A percentile compares a stretch with the other conserved stretches of the same genome.
phyloP scores from a whole-genome alignment of 2,113 vertebrate genomes.

The Microcebus jonahi region DNA sequence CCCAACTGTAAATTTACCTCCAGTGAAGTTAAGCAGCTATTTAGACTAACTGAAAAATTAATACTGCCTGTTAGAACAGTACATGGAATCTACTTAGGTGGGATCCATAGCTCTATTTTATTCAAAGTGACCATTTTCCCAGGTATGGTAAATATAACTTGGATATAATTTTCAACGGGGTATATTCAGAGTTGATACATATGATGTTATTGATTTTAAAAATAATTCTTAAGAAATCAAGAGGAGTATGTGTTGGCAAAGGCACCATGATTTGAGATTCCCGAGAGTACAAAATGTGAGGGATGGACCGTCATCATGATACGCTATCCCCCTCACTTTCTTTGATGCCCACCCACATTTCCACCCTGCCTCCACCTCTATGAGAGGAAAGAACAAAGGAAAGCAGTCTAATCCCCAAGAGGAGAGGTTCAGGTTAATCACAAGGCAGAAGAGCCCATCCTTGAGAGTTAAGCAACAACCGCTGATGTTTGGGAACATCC shows the following conservation, averaged over 20 bases:
- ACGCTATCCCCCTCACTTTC: not conserved
- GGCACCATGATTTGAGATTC: not conserved
- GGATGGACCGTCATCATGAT: not conserved
- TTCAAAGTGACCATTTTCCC: not conserved
- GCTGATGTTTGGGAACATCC: not conserved
- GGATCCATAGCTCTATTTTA: not conserved
- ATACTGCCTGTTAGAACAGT: slow-evolving; percentile 21
- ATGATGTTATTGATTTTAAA: not conserved
- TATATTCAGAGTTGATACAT: not conserved
- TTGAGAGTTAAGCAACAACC: not conserved
- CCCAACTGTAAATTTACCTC: slow-evolving; percentile 75
- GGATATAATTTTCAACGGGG: not conserved
- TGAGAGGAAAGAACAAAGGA: slow-evolving; percentile 28
- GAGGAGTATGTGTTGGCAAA: slow-evolving; percentile 1
- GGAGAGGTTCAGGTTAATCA: slow-evolving; percentile 28
- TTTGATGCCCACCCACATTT: not conserved
- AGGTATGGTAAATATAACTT: not conserved
- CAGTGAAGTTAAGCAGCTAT: slow-evolving; percentile 74
- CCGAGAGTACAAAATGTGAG: not conserved
- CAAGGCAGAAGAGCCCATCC: not conserved
- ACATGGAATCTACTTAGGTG: not conserved
- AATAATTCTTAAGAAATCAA: slow-evolving; percentile 4
- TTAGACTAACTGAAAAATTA: slow-evolving; percentile 42
- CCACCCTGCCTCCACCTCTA: not conserved
- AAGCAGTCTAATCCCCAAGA: not conserved